Evolutionary conservation across 2,113 vertebrate species (phyloP).

Genomic region (Elephas maximus): DNA sequence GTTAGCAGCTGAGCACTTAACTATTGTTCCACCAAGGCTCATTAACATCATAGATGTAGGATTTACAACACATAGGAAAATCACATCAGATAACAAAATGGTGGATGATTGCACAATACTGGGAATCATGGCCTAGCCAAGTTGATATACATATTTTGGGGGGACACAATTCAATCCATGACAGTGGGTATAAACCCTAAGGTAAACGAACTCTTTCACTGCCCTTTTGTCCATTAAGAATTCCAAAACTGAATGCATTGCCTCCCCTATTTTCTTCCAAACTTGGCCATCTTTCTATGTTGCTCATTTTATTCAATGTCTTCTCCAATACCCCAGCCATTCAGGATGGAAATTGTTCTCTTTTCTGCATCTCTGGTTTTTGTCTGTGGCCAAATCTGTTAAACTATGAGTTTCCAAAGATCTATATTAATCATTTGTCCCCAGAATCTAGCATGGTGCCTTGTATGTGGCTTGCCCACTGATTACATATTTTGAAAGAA

Average conservation of each 20-base stretch:
- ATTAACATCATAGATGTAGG: no score
- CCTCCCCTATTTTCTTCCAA: not conserved
- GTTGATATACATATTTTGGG: no score
- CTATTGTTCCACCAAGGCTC: not conserved
- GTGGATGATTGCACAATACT: no score
- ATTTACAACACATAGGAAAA: no score
- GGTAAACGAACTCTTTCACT: not conserved
- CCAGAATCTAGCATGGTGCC: not conserved
- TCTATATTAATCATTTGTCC: not conserved
- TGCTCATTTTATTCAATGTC: not conserved
- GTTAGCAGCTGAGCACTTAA: not conserved
- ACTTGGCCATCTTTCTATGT: not conserved
- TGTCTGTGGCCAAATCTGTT: not conserved
- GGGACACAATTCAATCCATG: no score
- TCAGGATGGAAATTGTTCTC: not conserved
- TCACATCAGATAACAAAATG: no score
- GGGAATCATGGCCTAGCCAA: no score
- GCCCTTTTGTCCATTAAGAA: not conserved
- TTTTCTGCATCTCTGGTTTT: not conserved
- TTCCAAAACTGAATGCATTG: not conserved
- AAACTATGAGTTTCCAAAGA: not conserved
- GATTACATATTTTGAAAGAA: slow-evolving; percentile 5
- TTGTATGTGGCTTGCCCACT: not conserved
- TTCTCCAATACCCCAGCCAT: not conserved
- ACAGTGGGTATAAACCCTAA: not conserved